Base-by-base conservation (phyloP, 2,797 vertebrate genomes). In the Pseudotriccus pelzelni region DNA sequence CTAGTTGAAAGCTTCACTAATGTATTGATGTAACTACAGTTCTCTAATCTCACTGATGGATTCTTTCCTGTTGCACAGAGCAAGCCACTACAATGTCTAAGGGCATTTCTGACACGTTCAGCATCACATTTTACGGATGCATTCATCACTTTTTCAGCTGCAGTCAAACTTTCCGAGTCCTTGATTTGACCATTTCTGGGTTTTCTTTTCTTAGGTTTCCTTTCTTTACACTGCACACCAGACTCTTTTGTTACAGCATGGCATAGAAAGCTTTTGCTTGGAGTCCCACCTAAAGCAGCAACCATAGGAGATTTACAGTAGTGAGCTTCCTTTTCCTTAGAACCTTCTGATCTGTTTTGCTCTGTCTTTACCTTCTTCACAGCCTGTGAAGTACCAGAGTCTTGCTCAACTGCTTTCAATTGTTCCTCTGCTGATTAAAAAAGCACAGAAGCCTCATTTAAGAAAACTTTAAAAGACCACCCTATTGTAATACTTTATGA, bases 401-500 rank as follows among this genome's bases (percentile, higher is more conserved):
- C 95, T 89, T 94, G 88, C 36, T 92, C 79, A 92, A 58, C 4
- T 75, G 92, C 76, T 52, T 68, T 96, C 91, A 76, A 55, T 74
- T 95, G 91, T 76, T 90, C 87, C 41, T 93, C 80, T 82, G 84
- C 97, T 98, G 89, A 94, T 94, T 53, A 82, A 96, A 97, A 90
- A 88, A 34, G 28, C 85, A 87, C 95, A 89, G 5, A 52, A 78
- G n/a, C 15, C 30, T 66, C 23, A 87, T 64, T 90, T 67, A 92
- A 64, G 21, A 91, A 58, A 62, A 60, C 0, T 4, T 6, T 43
- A 73, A 41, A 58, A 50, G 19, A 63, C 20, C 37, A 69, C 2
- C 8, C 22, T 18, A 49, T 4, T 58, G 19, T 9, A 36, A 1
- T 73, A 41, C 44, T 67, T 77, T 58, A 47, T 7, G 63, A 39